These are phyloP conservation scores for Manis pentadactyla DNA, from an alignment of 2,797 vertebrate species.

Conservation along the genomic window DNA sequence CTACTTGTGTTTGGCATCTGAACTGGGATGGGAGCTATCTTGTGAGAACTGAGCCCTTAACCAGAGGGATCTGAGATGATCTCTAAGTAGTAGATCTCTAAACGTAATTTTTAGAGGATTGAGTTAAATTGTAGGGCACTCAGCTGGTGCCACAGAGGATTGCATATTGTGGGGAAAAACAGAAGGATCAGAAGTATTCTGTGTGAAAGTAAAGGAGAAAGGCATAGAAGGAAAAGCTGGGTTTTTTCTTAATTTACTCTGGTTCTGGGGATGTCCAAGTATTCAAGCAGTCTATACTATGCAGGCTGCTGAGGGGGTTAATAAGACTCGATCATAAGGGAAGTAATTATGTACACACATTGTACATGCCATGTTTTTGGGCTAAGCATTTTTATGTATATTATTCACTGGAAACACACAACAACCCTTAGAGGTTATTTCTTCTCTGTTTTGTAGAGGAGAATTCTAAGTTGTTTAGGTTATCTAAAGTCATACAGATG, in stretches of 20 bases:
- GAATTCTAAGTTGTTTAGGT: not conserved
- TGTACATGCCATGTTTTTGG: not conserved
- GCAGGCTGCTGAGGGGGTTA: not conserved
- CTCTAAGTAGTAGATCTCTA: not conserved
- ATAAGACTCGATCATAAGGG: not conserved
- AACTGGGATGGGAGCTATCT: not conserved
- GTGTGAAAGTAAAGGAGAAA: slow-evolving; percentile 31
- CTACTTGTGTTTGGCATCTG: not conserved
- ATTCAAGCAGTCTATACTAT: not conserved
- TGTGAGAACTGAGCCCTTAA: not conserved
- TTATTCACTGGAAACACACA: not conserved
- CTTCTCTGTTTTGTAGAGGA: slow-evolving; percentile 35
- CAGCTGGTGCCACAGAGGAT: not conserved
- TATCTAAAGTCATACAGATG: not conserved
- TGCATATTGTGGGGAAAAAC: not conserved
- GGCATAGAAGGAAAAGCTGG: not conserved
- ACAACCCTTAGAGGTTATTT: not conserved
- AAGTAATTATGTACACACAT: not conserved
- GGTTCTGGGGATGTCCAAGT: not conserved
- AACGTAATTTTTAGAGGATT: too few relatives aligned
- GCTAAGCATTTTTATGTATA: not conserved
- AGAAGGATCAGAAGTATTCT: not conserved
- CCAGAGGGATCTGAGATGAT: not conserved
- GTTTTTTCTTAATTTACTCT: not conserved
- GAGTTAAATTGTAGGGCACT: not conserved